Evolutionary conservation across 64 coral and sea anemone species (phyloP).

Genomic region (Montipora cactus): DNA sequence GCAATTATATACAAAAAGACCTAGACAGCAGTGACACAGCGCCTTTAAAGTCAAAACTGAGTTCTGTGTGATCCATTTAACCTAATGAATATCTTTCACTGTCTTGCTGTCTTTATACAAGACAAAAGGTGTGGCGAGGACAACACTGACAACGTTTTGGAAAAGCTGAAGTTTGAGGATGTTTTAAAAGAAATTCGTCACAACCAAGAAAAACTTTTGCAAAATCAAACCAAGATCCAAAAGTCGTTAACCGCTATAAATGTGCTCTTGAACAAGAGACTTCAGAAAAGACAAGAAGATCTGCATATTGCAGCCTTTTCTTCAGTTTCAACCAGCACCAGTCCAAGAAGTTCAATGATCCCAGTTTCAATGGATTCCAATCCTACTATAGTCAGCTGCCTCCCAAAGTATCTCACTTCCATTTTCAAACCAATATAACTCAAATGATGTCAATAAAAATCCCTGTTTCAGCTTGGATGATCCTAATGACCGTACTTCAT

Average conservation of each 20-base stretch:
- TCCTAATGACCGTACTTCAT: not conserved
- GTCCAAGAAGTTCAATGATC: not conserved
- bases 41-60: not conserved
- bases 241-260: not conserved
- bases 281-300: not conserved
- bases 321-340: not conserved
- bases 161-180: not conserved
- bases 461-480: not conserved
- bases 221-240: not conserved
- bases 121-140: conserved; percentile 1
- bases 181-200: not conserved
- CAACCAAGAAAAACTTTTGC: not conserved
- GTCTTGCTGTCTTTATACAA: not conserved
- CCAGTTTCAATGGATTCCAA: not conserved
- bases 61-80: not conserved
- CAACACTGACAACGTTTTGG: not conserved
- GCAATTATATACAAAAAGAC: conserved; percentile 5
- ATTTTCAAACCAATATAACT: not conserved
- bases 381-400: not conserved
- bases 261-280: not conserved
- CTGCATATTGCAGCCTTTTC: not conserved
- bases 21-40: not conserved
- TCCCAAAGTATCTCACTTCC: not conserved
- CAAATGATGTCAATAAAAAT: not conserved
- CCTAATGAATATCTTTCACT: not conserved